Conservation (phyloP, 2,888 invertebrate species). For the Brassicogethes aeneus region DNA sequence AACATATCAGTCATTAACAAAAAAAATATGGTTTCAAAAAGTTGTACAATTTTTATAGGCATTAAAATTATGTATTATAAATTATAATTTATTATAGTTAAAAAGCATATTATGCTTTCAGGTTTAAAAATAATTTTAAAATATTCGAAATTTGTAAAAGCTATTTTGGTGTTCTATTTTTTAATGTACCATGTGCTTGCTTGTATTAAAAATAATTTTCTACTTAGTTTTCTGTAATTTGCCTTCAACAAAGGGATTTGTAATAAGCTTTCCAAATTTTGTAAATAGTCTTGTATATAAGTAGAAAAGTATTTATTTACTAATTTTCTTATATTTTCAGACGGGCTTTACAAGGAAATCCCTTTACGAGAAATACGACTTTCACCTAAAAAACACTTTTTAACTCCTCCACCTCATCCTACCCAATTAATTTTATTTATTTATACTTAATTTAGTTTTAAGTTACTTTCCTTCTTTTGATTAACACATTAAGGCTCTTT, state of each 20-base stretch:
- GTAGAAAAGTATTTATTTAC: constrained; percentile 2
- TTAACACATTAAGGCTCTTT: too few relatives aligned
- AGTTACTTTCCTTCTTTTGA: constrained; percentile 9
- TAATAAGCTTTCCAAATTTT: constrained; percentile 2
- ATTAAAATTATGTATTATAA: too few relatives aligned
- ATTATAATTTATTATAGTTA: too few relatives aligned
- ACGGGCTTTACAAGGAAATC: constrained; percentile 25
- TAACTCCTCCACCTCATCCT: constrained; percentile 1
- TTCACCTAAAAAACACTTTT: constrained; percentile 22
- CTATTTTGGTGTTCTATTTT: too few relatives aligned
- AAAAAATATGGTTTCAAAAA: too few relatives aligned
- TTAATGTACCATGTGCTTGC: too few relatives aligned
- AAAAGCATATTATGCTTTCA: too few relatives aligned
- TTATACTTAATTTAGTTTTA: constrained; percentile 8
- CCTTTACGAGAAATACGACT: constrained; percentile 27
- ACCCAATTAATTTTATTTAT: constrained; percentile 5
- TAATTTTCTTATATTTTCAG: constrained; percentile 30
- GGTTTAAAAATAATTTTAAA: too few relatives aligned
- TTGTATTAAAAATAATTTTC: constrained; percentile 14
- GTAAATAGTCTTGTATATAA: constrained; percentile 2
- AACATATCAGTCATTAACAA: too few relatives aligned
- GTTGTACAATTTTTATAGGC: too few relatives aligned
- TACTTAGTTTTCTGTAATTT: constrained; percentile 6
- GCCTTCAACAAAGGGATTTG: constrained; percentile 4
- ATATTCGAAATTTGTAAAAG: too few relatives aligned